phyloP scores from a whole-genome alignment of 2,113 vertebrate genomes.

The Willisornis vidua region DNA sequence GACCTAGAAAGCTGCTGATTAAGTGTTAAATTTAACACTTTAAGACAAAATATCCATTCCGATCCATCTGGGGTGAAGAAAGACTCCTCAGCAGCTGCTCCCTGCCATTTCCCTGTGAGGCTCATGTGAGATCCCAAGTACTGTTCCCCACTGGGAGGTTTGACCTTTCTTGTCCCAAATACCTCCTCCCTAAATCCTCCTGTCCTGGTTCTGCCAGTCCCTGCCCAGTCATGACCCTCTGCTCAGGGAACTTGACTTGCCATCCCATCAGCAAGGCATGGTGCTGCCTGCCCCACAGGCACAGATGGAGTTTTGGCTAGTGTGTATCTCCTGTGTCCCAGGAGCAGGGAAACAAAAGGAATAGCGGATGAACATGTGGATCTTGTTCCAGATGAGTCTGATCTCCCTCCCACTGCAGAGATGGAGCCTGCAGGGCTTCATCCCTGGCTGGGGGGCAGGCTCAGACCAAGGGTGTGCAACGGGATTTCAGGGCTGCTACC shows the following conservation, averaged over 20 bases:
- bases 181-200: not conserved
- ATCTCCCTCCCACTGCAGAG: not conserved
- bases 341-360: not conserved
- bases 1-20: not conserved
- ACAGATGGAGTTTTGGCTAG: fast-evolving
- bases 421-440: not conserved
- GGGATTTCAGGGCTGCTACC: not conserved
- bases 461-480: not conserved
- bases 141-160: not conserved
- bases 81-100: not conserved
- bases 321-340: not conserved
- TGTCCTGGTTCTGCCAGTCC: not conserved
- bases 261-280: not conserved
- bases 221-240: fast-evolving
- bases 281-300: not conserved
- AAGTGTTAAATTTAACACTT: conserved; percentile 41
- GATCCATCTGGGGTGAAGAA: not conserved
- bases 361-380: not conserved
- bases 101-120: not conserved
- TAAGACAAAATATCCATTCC: not conserved
- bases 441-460: not conserved
- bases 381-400: conserved; percentile 16
- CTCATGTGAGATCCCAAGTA: not conserved
- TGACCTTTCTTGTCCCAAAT: not conserved
- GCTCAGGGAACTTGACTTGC: not conserved